Percentiles rank a stretch among this genome's conserved stretches.
Conservation (phyloP, 2,113 vertebrate species). For the Ginglymostoma cirratum region DNA sequence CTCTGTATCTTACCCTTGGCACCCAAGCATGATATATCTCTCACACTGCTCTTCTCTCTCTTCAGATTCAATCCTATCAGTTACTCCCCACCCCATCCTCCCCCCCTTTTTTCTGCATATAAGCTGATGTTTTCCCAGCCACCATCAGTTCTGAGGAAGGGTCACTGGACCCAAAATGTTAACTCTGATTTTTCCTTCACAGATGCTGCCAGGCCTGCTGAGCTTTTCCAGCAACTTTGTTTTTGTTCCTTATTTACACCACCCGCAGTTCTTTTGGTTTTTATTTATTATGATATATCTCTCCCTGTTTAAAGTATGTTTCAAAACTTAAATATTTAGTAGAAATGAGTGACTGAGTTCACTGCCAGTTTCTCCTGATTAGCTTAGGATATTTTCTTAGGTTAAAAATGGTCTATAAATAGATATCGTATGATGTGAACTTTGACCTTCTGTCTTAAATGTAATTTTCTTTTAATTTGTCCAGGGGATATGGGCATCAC, state of each 20-base stretch:
- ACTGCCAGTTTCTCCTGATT: not conserved
- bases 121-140: no score
- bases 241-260: not conserved
- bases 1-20: no score
- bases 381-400: not conserved
- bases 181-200: no score
- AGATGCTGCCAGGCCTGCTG: no score
- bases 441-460: not conserved
- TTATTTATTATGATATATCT: not conserved
- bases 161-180: no score
- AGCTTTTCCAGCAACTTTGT: not conserved
- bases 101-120: no score
- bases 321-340: not conserved
- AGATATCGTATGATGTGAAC: not conserved
- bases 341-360: not conserved
- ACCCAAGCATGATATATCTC: not conserved
- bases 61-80: no score
- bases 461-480: no score
- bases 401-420: not conserved
- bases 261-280: no score
- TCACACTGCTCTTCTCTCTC: not conserved
- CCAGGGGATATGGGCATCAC: no score
- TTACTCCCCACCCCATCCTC: no score
- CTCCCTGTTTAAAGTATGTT: not conserved
- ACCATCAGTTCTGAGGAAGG: no score